Conservation (phyloP, 2,888 invertebrate species). For the Aethes cnicana region DNA sequence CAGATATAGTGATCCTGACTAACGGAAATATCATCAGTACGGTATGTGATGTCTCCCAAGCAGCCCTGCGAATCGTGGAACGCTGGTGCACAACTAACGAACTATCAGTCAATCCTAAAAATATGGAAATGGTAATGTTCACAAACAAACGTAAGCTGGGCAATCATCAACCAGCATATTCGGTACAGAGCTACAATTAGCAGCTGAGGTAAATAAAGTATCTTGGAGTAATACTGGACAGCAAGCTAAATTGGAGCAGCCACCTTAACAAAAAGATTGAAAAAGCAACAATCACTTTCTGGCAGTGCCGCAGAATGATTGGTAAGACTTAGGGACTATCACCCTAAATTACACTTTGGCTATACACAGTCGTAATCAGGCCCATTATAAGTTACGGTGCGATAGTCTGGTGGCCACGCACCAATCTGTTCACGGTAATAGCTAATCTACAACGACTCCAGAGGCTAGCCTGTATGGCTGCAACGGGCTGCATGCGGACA, state of each 20-base stretch:
- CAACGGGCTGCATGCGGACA: not conserved
- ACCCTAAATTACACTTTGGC: no score
- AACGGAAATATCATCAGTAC: not conserved
- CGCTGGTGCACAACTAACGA: not conserved
- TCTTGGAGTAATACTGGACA: not conserved
- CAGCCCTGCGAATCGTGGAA: not conserved
- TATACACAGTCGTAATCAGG: no score
- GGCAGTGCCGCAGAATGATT: no score
- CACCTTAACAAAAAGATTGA: not conserved
- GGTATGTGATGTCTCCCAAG: not conserved
- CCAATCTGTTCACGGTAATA: not conserved
- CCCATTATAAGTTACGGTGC: not conserved
- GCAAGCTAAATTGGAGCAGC: not conserved
- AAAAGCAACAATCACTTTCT: no score
- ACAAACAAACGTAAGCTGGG: not conserved
- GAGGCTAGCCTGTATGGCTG: not conserved
- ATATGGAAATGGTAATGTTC: not conserved
- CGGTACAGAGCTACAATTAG: not conserved
- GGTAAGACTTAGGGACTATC: no score
- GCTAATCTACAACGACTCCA: not conserved
- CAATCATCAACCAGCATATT: not conserved
- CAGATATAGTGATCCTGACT: not conserved
- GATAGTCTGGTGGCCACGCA: no score
- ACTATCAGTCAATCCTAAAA: constrained; percentile 2
- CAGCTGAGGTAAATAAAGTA: not conserved